Base-by-base conservation (phyloP, 2,797 vertebrate genomes). In the Oophaga sylvatica region DNA sequence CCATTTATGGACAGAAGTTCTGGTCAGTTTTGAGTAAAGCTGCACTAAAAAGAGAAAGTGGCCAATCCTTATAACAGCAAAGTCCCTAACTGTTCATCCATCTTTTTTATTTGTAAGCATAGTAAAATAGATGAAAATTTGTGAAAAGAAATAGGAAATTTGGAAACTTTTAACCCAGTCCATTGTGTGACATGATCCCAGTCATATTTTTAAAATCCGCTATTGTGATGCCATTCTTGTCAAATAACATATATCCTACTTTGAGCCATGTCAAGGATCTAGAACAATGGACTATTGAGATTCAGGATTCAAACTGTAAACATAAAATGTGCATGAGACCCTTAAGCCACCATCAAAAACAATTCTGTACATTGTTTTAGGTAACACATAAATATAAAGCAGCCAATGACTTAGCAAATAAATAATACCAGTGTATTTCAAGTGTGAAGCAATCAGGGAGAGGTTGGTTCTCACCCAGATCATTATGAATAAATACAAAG, bases 401-500 rank as follows among this genome's bases (percentile, higher is more conserved):
- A 77, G 48, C 48, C 5, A 56, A 26, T 77, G 22, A 10, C 22
- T 75, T 13, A 48, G 20, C 41, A 48, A 10, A 75, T 22, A 20
- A 56, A 77, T 56, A 56, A 56, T 11, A 76, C 75, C 22, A 15
- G 16, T 5, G 73, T 26, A 26, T 26, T 76, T 56, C 73, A 56
- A 77, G 75, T 53, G 45, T 53, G 73, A 53, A 53, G 20, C 71
- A 48, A n/a, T 53, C 41, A 22, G 73, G 45, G 12, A 12, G n/a
- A n/a, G 22, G 73, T 56, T 75, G 41, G 45, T 77, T 77, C 45
- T 77, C 13, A 56, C n/a, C 45, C 48, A 77, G 75, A 77, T 12
- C 12, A 79, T 1, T 9, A 77, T 41, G 67, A 78, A 56, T 57
- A 82, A 76, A 82, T 88, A 85, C 60, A 81, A 78, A 85, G 7